Evolutionary conservation across 2,113 vertebrate genomes (phyloP).

Genomic region (Ameiurus melas): DNA sequence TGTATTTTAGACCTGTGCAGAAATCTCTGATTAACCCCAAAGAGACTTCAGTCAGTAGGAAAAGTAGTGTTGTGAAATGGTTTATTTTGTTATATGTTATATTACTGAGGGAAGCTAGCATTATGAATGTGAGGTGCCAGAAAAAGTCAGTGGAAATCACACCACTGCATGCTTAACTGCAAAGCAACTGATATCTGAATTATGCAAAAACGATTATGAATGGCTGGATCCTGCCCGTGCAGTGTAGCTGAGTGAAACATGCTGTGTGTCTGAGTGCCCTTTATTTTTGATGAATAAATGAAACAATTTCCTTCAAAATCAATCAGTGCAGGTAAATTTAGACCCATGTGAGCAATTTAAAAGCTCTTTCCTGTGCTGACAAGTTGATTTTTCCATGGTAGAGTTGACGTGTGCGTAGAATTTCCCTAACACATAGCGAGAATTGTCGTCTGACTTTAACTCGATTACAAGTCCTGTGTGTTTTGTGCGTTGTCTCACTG

Average conservation of each 20-base stretch:
- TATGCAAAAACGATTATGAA: background rate
- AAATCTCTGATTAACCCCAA: background rate
- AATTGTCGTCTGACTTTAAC: background rate
- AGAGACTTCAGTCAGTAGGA: background rate
- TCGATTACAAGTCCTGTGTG: conserved; percentile 19
- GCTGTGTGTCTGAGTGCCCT: conserved; percentile 59
- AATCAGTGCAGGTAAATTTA: conserved; percentile 2
- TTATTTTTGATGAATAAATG: conserved; percentile 64
- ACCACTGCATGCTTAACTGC: background rate
- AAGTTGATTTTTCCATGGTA: conserved; percentile 4
- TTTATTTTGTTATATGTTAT: background rate
- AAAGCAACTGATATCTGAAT: background rate
- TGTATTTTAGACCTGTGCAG: background rate
- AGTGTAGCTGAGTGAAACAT: conserved; percentile 53
- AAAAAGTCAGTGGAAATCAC: conserved; percentile 10
- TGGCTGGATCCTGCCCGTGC: background rate
- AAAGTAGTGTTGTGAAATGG: background rate
- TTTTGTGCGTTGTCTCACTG: conserved; percentile 42
- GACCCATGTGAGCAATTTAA: conserved; percentile 1
- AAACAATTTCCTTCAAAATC: conserved; percentile 29
- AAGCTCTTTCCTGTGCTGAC: conserved; percentile 34
- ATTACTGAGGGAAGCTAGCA: conserved; percentile 14
- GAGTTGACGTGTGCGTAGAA: background rate
- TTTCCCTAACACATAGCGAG: background rate
- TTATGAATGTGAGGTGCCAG: conserved; percentile 20